Conservation (phyloP, 2,888 invertebrate genomes). For the Eulithis prunata region DNA sequence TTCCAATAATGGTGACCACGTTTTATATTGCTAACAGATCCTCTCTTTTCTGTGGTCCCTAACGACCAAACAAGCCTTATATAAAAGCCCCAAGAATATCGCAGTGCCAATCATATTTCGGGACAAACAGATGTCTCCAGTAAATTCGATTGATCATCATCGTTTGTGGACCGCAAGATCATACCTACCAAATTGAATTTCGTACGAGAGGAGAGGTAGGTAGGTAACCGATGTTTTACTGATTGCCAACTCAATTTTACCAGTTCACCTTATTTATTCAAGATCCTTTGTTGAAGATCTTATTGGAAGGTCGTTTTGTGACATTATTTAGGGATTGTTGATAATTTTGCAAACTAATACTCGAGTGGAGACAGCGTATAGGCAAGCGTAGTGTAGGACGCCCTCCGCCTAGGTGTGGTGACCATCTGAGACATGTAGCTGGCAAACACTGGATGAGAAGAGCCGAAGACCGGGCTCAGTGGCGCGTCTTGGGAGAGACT, state of each 20-base stretch:
- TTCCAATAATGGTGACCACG: no score
- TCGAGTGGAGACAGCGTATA: no score
- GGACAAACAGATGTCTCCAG: conserved; percentile 9
- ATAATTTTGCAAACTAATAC: neutral
- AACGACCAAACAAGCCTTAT: neutral
- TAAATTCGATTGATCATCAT: conserved; percentile 25
- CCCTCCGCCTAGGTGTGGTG: no score
- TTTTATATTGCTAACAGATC: no score
- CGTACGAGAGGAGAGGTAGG: conserved; percentile 5
- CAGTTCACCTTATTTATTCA: conserved; percentile 12
- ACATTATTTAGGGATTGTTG: neutral
- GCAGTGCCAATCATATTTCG: conserved; percentile 5
- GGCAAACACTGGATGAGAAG: no score
- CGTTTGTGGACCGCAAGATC: conserved; percentile 14
- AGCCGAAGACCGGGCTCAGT: no score
- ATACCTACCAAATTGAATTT: conserved; percentile 22
- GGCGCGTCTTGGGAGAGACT: no score
- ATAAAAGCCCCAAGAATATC: neutral
- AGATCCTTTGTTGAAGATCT: conserved; percentile 3
- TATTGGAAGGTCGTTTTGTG: neutral
- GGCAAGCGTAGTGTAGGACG: no score
- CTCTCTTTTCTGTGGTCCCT: no score
- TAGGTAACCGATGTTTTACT: conserved; percentile 25
- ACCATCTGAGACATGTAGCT: no score
- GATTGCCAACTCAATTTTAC: conserved; percentile 17